Evolutionary conservation across 2,113 vertebrate genomes (phyloP), one percentile per base, ranked within the genome.

Genomic region (Thymallus thymallus): DNA sequence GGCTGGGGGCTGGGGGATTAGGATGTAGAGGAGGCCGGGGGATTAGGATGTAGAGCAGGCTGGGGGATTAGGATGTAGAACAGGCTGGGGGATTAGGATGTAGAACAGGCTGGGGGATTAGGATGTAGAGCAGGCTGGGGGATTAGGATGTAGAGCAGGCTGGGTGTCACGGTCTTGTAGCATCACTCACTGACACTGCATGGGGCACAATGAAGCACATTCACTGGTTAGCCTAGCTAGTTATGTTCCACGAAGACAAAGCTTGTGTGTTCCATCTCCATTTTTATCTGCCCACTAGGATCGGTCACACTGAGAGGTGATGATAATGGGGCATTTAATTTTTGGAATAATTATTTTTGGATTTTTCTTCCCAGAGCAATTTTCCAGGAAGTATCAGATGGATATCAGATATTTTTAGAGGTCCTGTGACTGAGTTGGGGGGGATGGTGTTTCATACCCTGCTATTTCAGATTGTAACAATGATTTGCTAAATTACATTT

Each of bases 1-100:
- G 73, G 23, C 29, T 65, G 6, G 18, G 45, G 68, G 73, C 76
- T 0, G 20, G 61, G 68, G 66, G 20, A 16, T 72, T 76, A 7
- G 35, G 23, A 48, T 65, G 77, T 62, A 67, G 32, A 68, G 29
- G 68, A 24, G 20, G 35, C 29, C 7, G 32, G 32, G 32, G 32
- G 6, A 35, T 35, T 35, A 35, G 32, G 32, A 35, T 35, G 6
- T 0, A 9, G 32, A 7, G 6, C 6, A 9, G 6, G 30, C 30
- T 35, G 32, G 32, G 32, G 32, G 1, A 35, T 35, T 35, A 35
- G 32, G 32, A 35, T 35, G 6, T 7, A 41, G 35, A 41, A 2
- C 35, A 41, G 35, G 7, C 7, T 10, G 35, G 7, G 35, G 2
- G 7, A 35, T 35, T 35, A 35, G 32, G 32, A 35, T 20, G 23